These are phyloP conservation scores for Phainopepla nitens DNA, from an alignment of 2,113 vertebrate genomes.

Conservation along the genomic window DNA sequence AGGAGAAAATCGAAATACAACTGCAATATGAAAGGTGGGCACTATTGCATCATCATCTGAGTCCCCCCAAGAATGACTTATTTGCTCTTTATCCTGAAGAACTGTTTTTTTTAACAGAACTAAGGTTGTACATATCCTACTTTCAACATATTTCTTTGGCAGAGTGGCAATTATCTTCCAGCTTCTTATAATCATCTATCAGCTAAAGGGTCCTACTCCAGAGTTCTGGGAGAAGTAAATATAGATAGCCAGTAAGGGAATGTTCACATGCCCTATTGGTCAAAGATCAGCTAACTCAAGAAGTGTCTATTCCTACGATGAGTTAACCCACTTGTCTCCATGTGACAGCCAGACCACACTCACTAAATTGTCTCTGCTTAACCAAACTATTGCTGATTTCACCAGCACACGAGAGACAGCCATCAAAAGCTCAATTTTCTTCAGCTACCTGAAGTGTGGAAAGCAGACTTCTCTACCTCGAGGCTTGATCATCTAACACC, in stretches of 20 bases:
- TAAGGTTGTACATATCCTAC: neutral
- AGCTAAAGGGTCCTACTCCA: neutral
- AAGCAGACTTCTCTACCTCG: neutral
- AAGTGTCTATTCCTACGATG: neutral
- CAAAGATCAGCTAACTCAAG: neutral
- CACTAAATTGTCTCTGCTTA: neutral
- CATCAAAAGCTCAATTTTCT: neutral
- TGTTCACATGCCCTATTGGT: neutral
- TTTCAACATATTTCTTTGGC: neutral
- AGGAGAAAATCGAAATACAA: neutral
- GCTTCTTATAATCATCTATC: neutral
- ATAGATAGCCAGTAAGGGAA: neutral
- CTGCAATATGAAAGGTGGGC: neutral
- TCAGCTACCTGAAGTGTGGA: neutral
- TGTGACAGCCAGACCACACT: neutral
- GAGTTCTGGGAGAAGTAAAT: neutral
- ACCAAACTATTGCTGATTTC: neutral
- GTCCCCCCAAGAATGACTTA: neutral
- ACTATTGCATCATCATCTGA: neutral
- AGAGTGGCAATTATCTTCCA: neutral
- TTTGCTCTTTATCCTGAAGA: neutral
- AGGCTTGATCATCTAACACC: neutral
- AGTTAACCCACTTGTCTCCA: neutral
- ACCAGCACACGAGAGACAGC: neutral
- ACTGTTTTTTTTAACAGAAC: neutral